A percentile compares a stretch with the other conserved stretches of the same genome.
Evolutionary conservation across 2,797 vertebrate species (phyloP).

Genomic region (Acrossocheilus wenchowensis): DNA sequence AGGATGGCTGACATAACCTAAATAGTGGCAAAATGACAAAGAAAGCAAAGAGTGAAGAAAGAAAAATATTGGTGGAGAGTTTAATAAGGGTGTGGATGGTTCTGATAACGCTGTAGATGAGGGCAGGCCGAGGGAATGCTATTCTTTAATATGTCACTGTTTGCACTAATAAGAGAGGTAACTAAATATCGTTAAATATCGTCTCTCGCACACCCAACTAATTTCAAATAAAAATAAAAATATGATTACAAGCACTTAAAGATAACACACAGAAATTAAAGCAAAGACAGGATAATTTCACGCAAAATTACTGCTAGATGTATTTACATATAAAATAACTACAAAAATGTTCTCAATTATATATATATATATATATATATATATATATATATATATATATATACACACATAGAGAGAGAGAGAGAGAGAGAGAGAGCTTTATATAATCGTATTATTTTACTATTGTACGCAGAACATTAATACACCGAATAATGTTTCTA

Average conservation of each 20-base stretch:
- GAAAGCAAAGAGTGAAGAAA: slow-evolving; percentile 40
- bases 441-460: not conserved
- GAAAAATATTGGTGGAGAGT: slow-evolving; percentile 36
- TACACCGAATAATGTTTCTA: not conserved
- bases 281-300: not conserved
- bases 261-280: not conserved
- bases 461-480: not conserved
- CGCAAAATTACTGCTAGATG: not conserved
- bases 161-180: slow-evolving; percentile 43
- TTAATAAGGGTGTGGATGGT: slow-evolving; percentile 43
- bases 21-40: slow-evolving; percentile 50
- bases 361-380: no score
- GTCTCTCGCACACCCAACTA: not conserved
- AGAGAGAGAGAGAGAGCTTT: no score
- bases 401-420: no score
- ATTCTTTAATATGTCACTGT: slow-evolving; percentile 52
- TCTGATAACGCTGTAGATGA: slow-evolving; percentile 26
- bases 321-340: not conserved
- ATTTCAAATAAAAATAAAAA: not conserved
- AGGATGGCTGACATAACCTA: slow-evolving; percentile 10
- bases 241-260: slow-evolving; percentile 19
- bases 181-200: slow-evolving; percentile 45
- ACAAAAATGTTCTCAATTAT: not conserved
- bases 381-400: no score
- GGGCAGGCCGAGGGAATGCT: slow-evolving; percentile 24